These are phyloP conservation scores for Ursus arctos DNA, from an alignment of 2,113 vertebrate genomes.

Conservation along the genomic window DNA sequence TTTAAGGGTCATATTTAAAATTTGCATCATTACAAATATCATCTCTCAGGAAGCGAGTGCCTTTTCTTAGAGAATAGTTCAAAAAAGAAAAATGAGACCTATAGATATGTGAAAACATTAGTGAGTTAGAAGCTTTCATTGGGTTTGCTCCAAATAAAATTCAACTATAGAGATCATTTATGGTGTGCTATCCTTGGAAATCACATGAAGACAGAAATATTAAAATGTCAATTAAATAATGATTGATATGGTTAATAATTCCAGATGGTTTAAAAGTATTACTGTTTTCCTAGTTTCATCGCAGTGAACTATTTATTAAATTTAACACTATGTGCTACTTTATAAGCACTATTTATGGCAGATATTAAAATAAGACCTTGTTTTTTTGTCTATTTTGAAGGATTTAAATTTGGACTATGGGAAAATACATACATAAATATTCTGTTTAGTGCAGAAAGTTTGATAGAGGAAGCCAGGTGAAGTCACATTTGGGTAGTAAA, in stretches of 20 bases:
- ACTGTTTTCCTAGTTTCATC: neutral
- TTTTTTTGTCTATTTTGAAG: conserved; percentile 5
- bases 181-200: neutral
- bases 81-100: neutral
- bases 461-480: neutral
- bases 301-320: neutral
- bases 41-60: neutral
- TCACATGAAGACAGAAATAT: conserved; percentile 3
- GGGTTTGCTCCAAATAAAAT: conserved; percentile 19
- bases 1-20: conserved; percentile 1
- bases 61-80: conserved; percentile 11
- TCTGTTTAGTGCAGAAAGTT: neutral
- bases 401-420: neutral
- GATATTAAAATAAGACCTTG: neutral
- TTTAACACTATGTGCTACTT: neutral
- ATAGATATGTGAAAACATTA: neutral
- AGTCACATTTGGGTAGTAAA: neutral
- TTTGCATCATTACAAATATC: neutral
- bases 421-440: neutral
- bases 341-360: neutral
- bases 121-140: neutral
- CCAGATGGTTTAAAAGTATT: neutral
- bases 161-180: neutral
- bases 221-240: neutral
- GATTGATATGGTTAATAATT: conserved; percentile 22